Percentiles rank a stretch among this genome's conserved stretches.
Conservation (phyloP, 2,113 vertebrate genomes). For the Plotosus lineatus region DNA sequence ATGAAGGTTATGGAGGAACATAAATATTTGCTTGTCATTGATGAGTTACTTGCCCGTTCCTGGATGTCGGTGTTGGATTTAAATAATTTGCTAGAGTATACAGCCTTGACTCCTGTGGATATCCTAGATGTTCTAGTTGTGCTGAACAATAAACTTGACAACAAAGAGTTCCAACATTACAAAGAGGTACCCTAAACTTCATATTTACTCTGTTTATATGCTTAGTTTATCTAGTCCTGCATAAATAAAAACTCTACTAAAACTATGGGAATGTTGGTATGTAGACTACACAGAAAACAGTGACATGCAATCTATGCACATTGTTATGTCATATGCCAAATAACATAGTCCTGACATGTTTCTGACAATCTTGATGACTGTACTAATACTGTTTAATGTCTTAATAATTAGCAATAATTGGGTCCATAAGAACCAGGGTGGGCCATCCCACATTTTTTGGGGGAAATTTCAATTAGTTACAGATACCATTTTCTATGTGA, state of each 20-base stretch:
- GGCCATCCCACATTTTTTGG: no score
- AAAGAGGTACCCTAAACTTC: background rate
- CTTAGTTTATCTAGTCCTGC: background rate
- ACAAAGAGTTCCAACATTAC: rapidly evolving
- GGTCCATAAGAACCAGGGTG: no score
- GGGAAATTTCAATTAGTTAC: no score
- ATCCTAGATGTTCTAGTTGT: constrained; percentile 69
- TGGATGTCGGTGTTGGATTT: constrained; percentile 76
- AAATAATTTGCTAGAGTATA: constrained; percentile 61
- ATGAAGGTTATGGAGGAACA: constrained; percentile 62
- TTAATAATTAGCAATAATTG: background rate
- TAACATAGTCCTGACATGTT: background rate
- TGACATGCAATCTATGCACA: background rate
- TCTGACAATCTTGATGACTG: background rate
- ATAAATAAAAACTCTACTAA: background rate
- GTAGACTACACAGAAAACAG: background rate
- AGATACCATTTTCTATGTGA: no score
- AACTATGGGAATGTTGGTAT: background rate
- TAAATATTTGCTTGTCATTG: constrained; percentile 67
- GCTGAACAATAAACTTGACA: constrained; percentile 54
- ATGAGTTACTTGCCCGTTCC: constrained; percentile 71
- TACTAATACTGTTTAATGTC: background rate
- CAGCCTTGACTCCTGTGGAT: constrained; percentile 43
- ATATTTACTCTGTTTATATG: background rate
- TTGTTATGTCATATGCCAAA: background rate